A percentile compares a stretch with the other conserved stretches of the same genome.
These are phyloP conservation scores for Yponomeuta malinellus DNA, from an alignment of 2,888 invertebrate genomes.

Conservation along the genomic window DNA sequence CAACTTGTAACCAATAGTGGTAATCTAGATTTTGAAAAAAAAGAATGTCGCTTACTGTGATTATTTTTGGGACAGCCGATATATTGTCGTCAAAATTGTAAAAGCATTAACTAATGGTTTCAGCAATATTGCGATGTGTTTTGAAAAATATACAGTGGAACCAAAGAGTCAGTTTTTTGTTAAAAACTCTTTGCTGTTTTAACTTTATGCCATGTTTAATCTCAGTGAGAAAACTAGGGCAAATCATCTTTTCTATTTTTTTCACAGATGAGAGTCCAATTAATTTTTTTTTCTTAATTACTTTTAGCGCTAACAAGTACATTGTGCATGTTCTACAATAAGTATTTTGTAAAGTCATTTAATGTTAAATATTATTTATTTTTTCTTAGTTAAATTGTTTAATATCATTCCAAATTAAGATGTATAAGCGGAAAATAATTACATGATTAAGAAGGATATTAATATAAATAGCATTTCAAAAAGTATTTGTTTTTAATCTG, in stretches of 20 bases:
- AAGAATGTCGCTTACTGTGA: no score
- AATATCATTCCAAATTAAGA: constrained; percentile 74
- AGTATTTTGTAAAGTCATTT: constrained; percentile 36
- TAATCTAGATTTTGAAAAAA: no score
- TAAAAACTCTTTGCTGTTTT: constrained; percentile 54
- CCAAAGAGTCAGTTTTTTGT: constrained; percentile 64
- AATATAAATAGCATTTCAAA: constrained; percentile 45
- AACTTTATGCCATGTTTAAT: background rate
- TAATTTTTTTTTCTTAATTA: background rate
- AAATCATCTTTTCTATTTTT: background rate
- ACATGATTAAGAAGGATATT: constrained; percentile 63
- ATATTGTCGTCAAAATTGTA: constrained; percentile 16
- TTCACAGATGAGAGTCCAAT: background rate
- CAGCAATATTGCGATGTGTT: constrained; percentile 18
- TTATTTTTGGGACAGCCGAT: constrained; percentile 3
- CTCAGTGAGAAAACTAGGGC: background rate
- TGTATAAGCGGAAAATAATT: constrained; percentile 65
- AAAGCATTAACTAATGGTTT: constrained; percentile 1
- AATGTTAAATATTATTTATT: constrained; percentile 61
- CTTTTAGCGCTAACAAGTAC: constrained; percentile 18
- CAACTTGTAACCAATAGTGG: no score
- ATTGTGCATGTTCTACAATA: constrained; percentile 49
- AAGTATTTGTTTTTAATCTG: background rate
- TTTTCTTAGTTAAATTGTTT: constrained; percentile 27
- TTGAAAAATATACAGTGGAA: constrained; percentile 47